phyloP scores from a whole-genome alignment of 2,888 invertebrate species.

The Temnothorax ravouxi region DNA sequence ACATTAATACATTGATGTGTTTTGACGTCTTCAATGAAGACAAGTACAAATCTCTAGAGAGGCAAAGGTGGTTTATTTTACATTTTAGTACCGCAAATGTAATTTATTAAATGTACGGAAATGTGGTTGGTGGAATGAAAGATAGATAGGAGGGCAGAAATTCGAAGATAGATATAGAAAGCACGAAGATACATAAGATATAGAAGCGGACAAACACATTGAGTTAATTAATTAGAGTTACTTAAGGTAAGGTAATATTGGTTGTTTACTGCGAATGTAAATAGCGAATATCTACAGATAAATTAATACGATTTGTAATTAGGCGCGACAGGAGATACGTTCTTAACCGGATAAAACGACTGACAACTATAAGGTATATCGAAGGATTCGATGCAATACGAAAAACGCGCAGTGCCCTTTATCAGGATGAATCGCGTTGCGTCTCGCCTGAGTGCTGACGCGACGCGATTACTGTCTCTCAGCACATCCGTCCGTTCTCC shows the following conservation, averaged over 20 bases:
- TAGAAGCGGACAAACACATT: conserved; percentile 23
- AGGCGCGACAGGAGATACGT: background rate
- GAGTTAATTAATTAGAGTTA: conserved; percentile 39
- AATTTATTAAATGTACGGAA: conserved; percentile 17
- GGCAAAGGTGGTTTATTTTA: background rate
- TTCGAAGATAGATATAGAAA: background rate
- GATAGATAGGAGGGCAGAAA: conserved; percentile 4
- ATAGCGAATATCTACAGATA: conserved; percentile 1
- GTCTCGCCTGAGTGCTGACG: background rate
- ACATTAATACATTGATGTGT: conserved; percentile 1
- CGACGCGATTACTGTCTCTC: background rate
- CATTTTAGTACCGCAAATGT: background rate
- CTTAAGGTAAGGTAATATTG: conserved; percentile 18
- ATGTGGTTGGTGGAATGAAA: background rate
- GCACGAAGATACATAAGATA: conserved; percentile 16
- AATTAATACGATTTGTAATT: conserved; percentile 19
- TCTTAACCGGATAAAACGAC: background rate
- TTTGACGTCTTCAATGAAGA: background rate
- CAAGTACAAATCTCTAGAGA: background rate
- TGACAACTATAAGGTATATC: background rate
- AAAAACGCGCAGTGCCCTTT: background rate
- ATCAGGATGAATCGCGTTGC: background rate
- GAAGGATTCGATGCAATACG: background rate
- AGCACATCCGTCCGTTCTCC: no score
- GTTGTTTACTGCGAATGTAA: conserved; percentile 1